Base-by-base conservation (phyloP, 53 echinoderm and acorn worm genomes). In the Pentamera pediparva region DNA sequence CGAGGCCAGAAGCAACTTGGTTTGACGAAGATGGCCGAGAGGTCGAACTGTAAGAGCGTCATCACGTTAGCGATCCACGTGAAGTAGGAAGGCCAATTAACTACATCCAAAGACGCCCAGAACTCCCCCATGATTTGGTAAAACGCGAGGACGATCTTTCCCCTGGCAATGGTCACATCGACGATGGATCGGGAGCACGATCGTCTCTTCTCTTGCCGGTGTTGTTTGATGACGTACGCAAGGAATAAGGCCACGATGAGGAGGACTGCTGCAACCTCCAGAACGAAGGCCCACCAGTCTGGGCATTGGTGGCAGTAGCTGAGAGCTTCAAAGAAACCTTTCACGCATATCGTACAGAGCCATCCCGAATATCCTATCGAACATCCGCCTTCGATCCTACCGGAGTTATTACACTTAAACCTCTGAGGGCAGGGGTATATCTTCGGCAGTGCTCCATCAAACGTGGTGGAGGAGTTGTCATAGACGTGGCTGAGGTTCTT, bases 91-190 rank as follows among this genome's bases (percentile, higher is more conserved):
- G 72, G 53, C 72, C 72, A 72, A 29, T 53, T 3, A 10, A 52
- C n/a, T 32, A 34, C 34, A 34, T 72, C 53, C 6, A 72, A 9
- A 35, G 72, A 72, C 5, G 31, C 54, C 72, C 72, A 78, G 31
- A 78, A 58, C 27, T 65, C 78, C 20, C 64, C 78, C 26, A 65
- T 63, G 33, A 78, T 65, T 65, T 78, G 78, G 28, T 78, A 78
- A 78, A 78, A 78, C 37, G 64, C 78, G 3, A 78, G 29, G 1
- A 78, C 21, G 37, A 78, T 78, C 30, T 78, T 78, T 32, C 52
- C 78, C 12, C 78, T 33, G 20, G 78, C 64, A 1, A 78, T 15
- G 0, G 43, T 22, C 13, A 78, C 49, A 49, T 78, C 78, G 17
- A 61, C 5, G 20, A 53, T 38, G 15, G 65, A 35, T 5, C 59